These are phyloP conservation scores for Marmota flaviventris DNA, from an alignment of 2,113 vertebrate species.

Conservation along the genomic window DNA sequence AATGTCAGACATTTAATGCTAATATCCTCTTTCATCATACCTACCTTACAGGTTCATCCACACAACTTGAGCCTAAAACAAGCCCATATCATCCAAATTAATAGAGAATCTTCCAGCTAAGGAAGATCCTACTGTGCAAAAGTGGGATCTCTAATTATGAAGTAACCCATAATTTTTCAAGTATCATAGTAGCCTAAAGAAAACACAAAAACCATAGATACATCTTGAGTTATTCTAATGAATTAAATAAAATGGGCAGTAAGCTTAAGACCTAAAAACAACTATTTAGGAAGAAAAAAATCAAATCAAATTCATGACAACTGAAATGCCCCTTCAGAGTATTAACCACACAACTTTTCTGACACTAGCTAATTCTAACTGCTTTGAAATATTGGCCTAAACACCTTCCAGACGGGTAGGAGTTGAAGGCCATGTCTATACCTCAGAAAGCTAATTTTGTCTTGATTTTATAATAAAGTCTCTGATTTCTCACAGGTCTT, in stretches of 20 bases:
- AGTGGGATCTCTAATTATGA: not conserved
- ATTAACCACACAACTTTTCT: not conserved
- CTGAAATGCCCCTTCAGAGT: conserved; percentile 15
- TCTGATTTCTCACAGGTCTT: conserved; percentile 15
- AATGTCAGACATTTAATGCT: not conserved
- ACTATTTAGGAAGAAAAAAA: conserved; percentile 45
- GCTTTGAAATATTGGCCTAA: not conserved
- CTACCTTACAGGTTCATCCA: not conserved
- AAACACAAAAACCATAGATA: not conserved
- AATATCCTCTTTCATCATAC: not conserved
- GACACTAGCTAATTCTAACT: not conserved
- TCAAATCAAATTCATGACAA: conserved; percentile 16
- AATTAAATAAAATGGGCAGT: conserved; percentile 42
- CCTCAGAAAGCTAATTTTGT: conserved; percentile 44
- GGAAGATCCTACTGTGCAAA: not conserved
- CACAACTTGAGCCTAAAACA: not conserved
- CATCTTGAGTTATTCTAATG: not conserved
- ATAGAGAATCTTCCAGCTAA: not conserved
- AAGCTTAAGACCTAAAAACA: conserved; percentile 6
- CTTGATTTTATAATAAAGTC: conserved; percentile 49
- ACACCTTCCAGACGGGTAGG: not conserved
- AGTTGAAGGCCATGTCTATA: not conserved
- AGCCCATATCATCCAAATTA: not conserved
- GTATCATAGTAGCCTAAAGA: not conserved
- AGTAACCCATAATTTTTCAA: not conserved